Percentiles rank a stretch among this genome's conserved stretches.
These are phyloP conservation scores for Sus cebifrons DNA, from an alignment of 2,797 vertebrate species.

Conservation along the genomic window DNA sequence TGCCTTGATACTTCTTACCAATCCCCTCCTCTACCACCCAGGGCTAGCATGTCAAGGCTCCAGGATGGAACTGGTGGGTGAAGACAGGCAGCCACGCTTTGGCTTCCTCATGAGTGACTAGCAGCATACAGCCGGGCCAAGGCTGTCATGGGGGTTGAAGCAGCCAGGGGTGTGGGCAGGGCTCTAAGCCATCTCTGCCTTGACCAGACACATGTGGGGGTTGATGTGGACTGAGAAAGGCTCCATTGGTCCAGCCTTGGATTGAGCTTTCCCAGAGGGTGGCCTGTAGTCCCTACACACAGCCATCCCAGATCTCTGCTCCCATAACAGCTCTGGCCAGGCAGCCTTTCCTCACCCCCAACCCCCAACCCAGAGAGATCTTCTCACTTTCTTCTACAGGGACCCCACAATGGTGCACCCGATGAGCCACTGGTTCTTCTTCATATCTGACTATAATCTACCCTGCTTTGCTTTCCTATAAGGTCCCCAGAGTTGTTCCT, in stretches of 20 bases:
- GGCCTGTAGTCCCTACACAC: not conserved
- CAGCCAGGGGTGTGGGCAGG: too few species aligned
- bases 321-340: not conserved
- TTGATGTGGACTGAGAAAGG: not conserved
- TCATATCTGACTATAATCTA: not conserved
- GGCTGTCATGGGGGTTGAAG: not conserved
- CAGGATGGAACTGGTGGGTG: not conserved
- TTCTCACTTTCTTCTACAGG: not conserved
- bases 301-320: not conserved
- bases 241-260: not conserved
- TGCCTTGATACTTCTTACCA: not conserved
- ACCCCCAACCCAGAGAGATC: not conserved
- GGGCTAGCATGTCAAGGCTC: not conserved
- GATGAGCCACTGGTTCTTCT: not conserved
- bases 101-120: not conserved
- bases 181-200: not conserved
- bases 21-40: too few species aligned
- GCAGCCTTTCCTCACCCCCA: not conserved
- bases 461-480: conserved; percentile 3
- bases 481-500: not conserved
- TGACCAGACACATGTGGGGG: not conserved
- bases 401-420: not conserved
- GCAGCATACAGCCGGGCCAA: not conserved
- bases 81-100: not conserved
- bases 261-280: not conserved